Evolutionary conservation across 2,113 vertebrate genomes (phyloP).

Genomic region (Scytalopus superciliaris): DNA sequence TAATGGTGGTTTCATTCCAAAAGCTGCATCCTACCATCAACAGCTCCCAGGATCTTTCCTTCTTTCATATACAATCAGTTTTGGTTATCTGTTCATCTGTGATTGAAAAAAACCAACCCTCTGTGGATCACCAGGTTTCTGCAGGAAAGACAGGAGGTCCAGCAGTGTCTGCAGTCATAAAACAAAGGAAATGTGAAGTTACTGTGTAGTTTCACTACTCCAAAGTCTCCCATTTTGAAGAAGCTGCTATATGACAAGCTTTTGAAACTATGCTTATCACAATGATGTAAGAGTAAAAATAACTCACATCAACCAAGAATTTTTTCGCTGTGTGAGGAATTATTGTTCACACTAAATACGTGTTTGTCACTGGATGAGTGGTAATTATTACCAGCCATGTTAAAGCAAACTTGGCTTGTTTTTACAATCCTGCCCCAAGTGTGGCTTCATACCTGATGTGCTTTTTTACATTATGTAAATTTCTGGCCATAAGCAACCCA

Average conservation of each 20-base stretch:
- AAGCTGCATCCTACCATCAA: background rate
- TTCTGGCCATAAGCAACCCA: background rate
- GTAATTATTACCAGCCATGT: background rate
- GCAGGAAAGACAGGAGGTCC: background rate
- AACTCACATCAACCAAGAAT: background rate
- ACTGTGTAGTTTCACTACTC: background rate
- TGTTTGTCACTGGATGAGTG: background rate
- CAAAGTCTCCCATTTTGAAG: background rate
- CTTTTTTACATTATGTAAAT: background rate
- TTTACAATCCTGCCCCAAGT: background rate
- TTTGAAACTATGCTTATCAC: background rate
- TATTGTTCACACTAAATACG: background rate
- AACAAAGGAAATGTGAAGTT: background rate
- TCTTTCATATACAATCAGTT: background rate
- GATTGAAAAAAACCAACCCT: accelerated
- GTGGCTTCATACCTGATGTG: background rate
- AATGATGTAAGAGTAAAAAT: background rate
- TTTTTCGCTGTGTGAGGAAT: background rate
- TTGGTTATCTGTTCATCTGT: background rate
- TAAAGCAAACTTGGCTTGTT: background rate
- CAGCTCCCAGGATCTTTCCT: background rate
- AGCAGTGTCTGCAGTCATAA: background rate
- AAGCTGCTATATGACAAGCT: background rate
- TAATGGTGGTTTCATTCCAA: background rate
- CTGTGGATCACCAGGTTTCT: background rate